These are phyloP conservation scores for Troides oblongomaculatus DNA, from an alignment of 2,888 invertebrate species.

Conservation along the genomic window DNA sequence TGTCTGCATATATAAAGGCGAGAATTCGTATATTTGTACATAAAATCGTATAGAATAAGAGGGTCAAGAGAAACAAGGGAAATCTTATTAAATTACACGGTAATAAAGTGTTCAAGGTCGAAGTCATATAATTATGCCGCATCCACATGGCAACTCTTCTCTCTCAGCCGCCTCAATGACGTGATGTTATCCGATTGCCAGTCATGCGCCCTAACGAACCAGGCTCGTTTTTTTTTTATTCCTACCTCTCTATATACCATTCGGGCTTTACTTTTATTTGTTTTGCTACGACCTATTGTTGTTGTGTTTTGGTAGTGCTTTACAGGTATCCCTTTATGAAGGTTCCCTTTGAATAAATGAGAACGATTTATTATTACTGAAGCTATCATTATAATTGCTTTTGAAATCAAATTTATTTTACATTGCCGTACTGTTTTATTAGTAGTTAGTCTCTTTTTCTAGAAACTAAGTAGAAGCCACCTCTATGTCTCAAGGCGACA, in stretches of 20 bases:
- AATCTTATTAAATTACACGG: not conserved
- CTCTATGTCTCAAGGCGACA: too few relatives aligned
- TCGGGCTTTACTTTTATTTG: conserved; percentile 63
- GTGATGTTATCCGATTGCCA: conserved; percentile 66
- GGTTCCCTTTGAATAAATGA: conserved; percentile 45
- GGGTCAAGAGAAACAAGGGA: not conserved
- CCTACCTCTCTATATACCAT: conserved; percentile 44
- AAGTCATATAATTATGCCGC: conserved; percentile 36
- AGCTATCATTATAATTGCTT: conserved; percentile 21
- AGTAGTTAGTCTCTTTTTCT: too few relatives aligned
- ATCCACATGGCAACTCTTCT: conserved; percentile 43
- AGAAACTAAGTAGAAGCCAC: too few relatives aligned
- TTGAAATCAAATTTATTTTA: not conserved
- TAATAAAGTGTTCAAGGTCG: not conserved
- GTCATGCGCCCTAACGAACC: conserved; percentile 77
- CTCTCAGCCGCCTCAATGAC: conserved; percentile 32
- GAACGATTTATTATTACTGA: conserved; percentile 37
- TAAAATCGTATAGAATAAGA: not conserved
- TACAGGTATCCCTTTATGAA: conserved; percentile 59
- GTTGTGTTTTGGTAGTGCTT: conserved; percentile 58
- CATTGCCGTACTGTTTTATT: too few relatives aligned
- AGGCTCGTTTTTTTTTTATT: conserved; percentile 42
- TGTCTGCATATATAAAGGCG: too few relatives aligned
- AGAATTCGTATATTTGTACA: not conserved
- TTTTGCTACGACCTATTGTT: conserved; percentile 52